Evolutionary conservation across 2,113 vertebrate genomes (phyloP).

Genomic region (Irena cyanogastra): DNA sequence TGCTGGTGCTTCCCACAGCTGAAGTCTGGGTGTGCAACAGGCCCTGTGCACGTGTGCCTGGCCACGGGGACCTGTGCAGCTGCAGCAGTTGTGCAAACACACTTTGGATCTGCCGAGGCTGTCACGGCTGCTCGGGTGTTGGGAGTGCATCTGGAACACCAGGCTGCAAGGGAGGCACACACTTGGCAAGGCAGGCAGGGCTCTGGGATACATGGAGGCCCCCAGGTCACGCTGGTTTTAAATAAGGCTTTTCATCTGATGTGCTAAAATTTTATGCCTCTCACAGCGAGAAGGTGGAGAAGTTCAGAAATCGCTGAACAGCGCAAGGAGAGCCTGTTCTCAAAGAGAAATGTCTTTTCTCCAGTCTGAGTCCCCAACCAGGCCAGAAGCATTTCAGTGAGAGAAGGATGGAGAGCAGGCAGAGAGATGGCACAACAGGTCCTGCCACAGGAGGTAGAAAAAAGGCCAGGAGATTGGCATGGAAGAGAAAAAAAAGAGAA

Average conservation of each 20-base stretch:
- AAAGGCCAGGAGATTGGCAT: neutral
- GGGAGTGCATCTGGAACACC: neutral
- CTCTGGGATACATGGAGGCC: neutral
- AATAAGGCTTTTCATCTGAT: neutral
- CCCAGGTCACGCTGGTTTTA: neutral
- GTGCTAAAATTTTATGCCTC: neutral
- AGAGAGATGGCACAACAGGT: neutral
- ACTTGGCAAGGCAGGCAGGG: neutral
- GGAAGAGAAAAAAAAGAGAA: neutral
- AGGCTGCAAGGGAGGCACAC: neutral
- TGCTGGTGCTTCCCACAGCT: neutral
- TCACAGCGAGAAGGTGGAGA: neutral
- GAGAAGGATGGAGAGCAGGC: neutral
- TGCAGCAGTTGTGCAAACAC: neutral
- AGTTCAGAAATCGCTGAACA: neutral
- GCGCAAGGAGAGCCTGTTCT: neutral
- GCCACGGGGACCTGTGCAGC: neutral
- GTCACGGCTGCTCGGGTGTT: accelerated
- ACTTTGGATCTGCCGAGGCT: neutral
- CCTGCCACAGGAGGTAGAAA: neutral
- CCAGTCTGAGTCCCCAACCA: neutral
- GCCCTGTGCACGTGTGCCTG: neutral
- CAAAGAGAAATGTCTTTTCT: neutral
- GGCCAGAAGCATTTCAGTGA: neutral
- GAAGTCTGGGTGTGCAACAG: neutral